Evolutionary conservation across 2,113 vertebrate species (phyloP), one percentile per base, ranked within the genome.

Genomic region (Megaceryle maxima): DNA sequence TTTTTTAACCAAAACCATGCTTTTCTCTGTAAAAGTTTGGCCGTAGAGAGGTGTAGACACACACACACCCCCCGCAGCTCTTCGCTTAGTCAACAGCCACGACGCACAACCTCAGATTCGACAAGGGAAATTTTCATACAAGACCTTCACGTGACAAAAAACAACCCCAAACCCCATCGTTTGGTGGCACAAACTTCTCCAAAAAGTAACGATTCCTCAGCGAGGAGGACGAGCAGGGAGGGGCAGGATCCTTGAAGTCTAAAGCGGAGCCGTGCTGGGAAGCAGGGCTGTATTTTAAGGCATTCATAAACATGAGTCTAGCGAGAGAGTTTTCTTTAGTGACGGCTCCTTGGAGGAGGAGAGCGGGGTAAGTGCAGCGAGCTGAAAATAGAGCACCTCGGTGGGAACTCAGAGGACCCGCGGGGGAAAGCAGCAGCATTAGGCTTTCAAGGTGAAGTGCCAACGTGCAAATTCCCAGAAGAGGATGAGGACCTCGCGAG

Each of bases 281-380:
- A 87, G 82, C 53, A 11, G 80, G 10, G 90, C 14, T 79, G 70
- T 82, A 13, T 78, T 91, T 86, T 69, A 48, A 69, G 87, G 83
- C 41, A 16, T 37, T 81, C 20, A 8, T 33, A 67, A 69, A 33
- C 53, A n/a, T 51, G 9, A 77, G 78, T 13, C 57, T 51, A 2
- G 69, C 16, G 63, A 57, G n/a, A 14, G 81, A 33, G 83, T 88
- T 89, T 69, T 82, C 79, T 93, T 84, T 39, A 87, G 95, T 55
- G 63, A 11, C 13, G 4, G 59, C 75, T 88, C 14, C 35, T 6
- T 63, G 76, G 83, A 53, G 84, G 67, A 37, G 74, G 76, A 51
- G 83, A 88, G 88, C 76, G 11, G 26, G 22, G 6, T 56, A 51
- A 96, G 70, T 74, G 87, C 90, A 88, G 79, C 66, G 43, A 39